These are phyloP conservation scores for Agelas oroides DNA, from an alignment of 37 sponge, comb jelly and placozoan genomes.

Conservation along the genomic window DNA sequence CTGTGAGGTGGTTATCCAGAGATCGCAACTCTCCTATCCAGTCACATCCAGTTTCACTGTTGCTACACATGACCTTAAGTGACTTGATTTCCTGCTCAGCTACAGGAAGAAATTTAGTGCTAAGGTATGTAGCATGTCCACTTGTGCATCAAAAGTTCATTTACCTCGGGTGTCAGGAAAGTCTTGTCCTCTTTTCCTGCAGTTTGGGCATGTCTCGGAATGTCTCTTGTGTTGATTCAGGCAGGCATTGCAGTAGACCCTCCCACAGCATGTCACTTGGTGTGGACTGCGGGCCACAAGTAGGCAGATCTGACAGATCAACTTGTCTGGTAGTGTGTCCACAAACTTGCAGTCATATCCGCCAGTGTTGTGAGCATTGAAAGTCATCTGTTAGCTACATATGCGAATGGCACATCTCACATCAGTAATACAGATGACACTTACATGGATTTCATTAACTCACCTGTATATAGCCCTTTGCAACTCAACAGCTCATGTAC, in stretches of 20 bases:
- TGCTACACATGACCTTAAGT: slow-evolving; percentile 6
- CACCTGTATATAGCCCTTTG: no score
- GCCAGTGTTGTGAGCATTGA: no score
- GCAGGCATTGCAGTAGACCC: slow-evolving; percentile 27
- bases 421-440: no score
- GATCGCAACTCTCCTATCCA: slow-evolving; percentile 41
- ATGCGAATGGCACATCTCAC: no score
- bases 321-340: not conserved
- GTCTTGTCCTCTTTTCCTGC: not conserved
- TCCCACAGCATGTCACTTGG: slow-evolving; percentile 47
- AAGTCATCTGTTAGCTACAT: no score
- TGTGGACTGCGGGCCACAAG: slow-evolving; percentile 15
- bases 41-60: slow-evolving; percentile 3
- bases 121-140: no score
- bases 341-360: no score
- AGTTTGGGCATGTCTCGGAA: slow-evolving; percentile 24
- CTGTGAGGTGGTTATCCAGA: not conserved
- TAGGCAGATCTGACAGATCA: slow-evolving; percentile 32
- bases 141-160: no score
- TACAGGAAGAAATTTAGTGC: no score
- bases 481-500: no score
- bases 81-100: slow-evolving; percentile 25
- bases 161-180: no score
- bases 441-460: no score
- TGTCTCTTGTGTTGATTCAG: not conserved